phyloP scores from a whole-genome alignment of 2,113 vertebrate species.

The Centropristis striata region DNA sequence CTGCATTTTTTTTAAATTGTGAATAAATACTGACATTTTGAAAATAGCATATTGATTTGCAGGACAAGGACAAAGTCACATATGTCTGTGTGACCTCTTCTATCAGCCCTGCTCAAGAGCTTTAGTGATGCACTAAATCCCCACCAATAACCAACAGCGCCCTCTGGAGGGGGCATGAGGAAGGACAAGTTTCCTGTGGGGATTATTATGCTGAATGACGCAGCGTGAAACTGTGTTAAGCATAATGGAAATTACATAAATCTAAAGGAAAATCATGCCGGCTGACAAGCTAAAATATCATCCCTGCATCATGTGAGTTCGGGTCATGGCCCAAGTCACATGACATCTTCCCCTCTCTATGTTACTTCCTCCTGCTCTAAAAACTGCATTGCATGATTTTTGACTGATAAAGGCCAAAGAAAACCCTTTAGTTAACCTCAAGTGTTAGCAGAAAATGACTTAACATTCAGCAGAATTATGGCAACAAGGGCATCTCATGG shows the following conservation, averaged over 20 bases:
- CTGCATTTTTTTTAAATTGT: too few species aligned
- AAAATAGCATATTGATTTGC: neutral
- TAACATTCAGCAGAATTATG: neutral
- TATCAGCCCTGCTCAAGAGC: neutral
- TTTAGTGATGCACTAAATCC: neutral
- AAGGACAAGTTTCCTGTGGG: neutral
- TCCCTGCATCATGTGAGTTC: conserved; percentile 25
- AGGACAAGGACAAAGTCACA: neutral
- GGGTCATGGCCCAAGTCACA: conserved; percentile 18
- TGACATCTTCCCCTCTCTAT: neutral
- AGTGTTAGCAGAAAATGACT: neutral
- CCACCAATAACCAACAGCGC: neutral
- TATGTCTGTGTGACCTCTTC: neutral
- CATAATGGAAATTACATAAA: neutral
- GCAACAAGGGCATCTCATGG: neutral
- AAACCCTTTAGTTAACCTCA: neutral
- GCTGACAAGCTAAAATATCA: neutral
- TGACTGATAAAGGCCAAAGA: neutral
- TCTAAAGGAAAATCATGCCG: neutral
- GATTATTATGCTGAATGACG: neutral
- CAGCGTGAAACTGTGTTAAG: neutral
- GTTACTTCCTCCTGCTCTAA: conserved; percentile 1
- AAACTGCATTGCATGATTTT: neutral
- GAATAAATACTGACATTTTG: neutral
- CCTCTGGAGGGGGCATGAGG: conserved; percentile 26